Evolutionary conservation across 2,113 vertebrate species (phyloP).

Genomic region (Octodon degus): DNA sequence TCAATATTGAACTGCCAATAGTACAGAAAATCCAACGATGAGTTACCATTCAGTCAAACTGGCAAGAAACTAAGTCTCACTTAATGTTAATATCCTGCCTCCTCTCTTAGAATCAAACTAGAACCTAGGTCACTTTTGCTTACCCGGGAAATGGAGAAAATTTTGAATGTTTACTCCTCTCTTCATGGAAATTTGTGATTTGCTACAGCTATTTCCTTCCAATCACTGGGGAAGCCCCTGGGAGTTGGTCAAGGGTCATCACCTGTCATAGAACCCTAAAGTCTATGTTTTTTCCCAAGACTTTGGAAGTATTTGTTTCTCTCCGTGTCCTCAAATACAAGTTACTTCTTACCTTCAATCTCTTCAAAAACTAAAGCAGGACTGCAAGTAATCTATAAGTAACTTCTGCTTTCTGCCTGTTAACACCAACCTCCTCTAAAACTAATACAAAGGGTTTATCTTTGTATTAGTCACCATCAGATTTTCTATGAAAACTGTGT

Average conservation of each 20-base stretch:
- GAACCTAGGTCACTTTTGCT: not conserved
- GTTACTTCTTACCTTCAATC: not conserved
- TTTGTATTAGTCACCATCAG: not conserved
- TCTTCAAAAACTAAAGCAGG: conserved; percentile 23
- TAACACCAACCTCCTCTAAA: not conserved
- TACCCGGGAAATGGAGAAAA: not conserved
- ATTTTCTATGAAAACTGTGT: not conserved
- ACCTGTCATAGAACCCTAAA: not conserved
- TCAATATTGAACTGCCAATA: not conserved
- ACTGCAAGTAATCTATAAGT: not conserved
- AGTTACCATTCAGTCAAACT: not conserved
- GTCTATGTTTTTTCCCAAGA: not conserved
- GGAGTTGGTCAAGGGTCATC: not conserved
- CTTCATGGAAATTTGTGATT: not conserved
- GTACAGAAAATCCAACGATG: not conserved
- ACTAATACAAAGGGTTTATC: not conserved
- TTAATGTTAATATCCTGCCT: not conserved
- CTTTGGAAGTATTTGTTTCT: not conserved
- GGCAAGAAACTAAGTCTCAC: not conserved
- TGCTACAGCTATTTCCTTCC: not conserved
- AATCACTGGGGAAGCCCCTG: not conserved
- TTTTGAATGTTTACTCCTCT: not conserved
- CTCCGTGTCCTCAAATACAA: not conserved
- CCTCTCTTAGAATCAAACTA: not conserved
- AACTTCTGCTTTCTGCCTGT: not conserved